phyloP scores from a whole-genome alignment of 2,113 vertebrate genomes.

The Porphyrio hochstetteri region DNA sequence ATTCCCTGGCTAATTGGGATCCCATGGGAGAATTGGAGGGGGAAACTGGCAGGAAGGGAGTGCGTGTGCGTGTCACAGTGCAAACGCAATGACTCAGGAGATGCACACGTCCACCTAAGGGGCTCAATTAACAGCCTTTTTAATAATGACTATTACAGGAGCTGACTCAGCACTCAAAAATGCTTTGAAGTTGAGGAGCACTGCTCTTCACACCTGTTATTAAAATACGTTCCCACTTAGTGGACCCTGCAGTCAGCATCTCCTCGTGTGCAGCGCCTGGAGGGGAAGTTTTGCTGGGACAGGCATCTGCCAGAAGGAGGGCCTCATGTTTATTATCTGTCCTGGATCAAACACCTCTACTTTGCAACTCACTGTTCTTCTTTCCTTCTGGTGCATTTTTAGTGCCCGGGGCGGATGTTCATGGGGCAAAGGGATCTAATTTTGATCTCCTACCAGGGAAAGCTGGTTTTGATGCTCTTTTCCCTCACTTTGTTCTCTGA shows the following conservation, averaged over 20 bases:
- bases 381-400: conserved; percentile 16
- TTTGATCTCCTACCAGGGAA: not conserved
- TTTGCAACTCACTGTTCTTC: not conserved
- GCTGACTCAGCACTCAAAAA: conserved; percentile 34
- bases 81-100: conserved; percentile 36
- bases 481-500: not conserved
- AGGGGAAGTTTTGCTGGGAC: conserved; percentile 40
- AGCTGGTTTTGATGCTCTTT: not conserved
- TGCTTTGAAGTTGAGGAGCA: conserved; percentile 28
- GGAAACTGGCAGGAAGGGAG: conserved; percentile 48
- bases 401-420: not conserved
- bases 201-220: not conserved
- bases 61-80: not conserved
- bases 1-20: conserved; percentile 17
- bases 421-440: not conserved
- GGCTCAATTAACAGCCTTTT: conserved; percentile 48
- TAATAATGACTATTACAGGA: conserved; percentile 28
- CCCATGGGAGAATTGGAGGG: conserved; percentile 2
- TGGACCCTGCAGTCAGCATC: conserved; percentile 54
- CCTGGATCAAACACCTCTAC: conserved; percentile 10
- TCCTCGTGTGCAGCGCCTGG: not conserved
- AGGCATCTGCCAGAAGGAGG: not conserved
- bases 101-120: conserved; percentile 14
- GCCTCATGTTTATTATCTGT: conserved; percentile 45
- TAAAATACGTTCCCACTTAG: conserved; percentile 53